Conservation (phyloP, 2,888 invertebrate species). For the Eumerus sabulonum region DNA sequence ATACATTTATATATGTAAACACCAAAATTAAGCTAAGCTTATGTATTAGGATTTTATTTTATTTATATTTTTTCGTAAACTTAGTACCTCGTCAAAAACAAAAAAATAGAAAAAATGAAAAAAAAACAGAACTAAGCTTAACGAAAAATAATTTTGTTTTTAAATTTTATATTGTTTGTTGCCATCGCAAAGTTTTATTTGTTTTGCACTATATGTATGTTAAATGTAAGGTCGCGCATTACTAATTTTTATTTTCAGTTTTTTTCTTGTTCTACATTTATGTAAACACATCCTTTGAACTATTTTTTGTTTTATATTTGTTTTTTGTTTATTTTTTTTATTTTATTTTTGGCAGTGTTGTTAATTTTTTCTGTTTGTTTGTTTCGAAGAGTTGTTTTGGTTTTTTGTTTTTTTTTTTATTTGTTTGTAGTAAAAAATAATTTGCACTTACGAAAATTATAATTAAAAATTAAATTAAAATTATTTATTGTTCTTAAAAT, state of each 20-base stretch:
- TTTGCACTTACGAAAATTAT: slow-evolving; percentile 64
- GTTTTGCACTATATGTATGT: slow-evolving; percentile 62
- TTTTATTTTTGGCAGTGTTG: slow-evolving; percentile 68
- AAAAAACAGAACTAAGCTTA: slow-evolving; percentile 55
- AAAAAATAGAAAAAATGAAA: slow-evolving; percentile 25
- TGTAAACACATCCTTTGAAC: slow-evolving; percentile 68
- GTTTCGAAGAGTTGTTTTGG: slow-evolving; percentile 42
- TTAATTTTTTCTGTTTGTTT: slow-evolving; percentile 55
- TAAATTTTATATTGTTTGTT: slow-evolving; percentile 58
- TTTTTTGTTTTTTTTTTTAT: slow-evolving; percentile 34
- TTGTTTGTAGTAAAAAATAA: slow-evolving; percentile 57
- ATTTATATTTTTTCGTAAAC: slow-evolving; percentile 44
- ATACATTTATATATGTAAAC: slow-evolving; percentile 60
- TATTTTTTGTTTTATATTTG: slow-evolving; percentile 29
- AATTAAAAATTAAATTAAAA: slow-evolving; percentile 36
- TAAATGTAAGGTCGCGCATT: slow-evolving; percentile 67
- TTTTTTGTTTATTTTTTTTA: slow-evolving; percentile 53
- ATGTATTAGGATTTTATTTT: slow-evolving; percentile 64
- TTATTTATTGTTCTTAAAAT: slow-evolving; percentile 50
- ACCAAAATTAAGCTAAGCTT: slow-evolving; percentile 68
- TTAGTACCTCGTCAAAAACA: slow-evolving; percentile 19
- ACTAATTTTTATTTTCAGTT: slow-evolving; percentile 49
- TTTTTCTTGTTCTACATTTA: slow-evolving; percentile 50
- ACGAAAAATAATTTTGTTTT: slow-evolving; percentile 58
- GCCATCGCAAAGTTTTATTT: slow-evolving; percentile 51